Evolutionary conservation across 2,797 vertebrate species (phyloP), one percentile per base, ranked within the genome.

Genomic region (Bovichtus variegatus): DNA sequence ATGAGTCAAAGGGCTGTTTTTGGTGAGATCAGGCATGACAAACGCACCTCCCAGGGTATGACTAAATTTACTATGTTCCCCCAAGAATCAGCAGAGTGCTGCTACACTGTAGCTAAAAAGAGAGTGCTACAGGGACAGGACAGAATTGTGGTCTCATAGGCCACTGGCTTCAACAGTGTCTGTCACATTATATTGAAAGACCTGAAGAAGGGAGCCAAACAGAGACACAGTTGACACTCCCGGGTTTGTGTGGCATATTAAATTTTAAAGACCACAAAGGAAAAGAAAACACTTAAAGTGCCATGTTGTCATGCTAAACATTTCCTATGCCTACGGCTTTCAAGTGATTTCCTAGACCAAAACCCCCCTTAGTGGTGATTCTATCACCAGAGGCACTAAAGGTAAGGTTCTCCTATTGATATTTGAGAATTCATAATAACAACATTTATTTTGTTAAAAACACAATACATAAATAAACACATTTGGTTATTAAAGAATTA

Each of bases 131-230:
- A 62, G 46, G 47, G 47, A 71, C 34, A 57, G 55, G 68, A n/a
- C 41, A 46, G 29, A 71, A 49, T 44, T 9, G 4, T 18, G 44
- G 41, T 75, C 49, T 72, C 58, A 66, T 27, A 67, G 70, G 63
- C 70, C 7, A 10, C 18, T 36, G 53, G 63, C 66, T 62, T 77
- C 18, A 66, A 58, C 46, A 47, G n/a, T 53, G 76, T 71, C 71
- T 82, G 88, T 77, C 80, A 86, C 49, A 70, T 75, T 67, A 75
- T 50, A 63, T n/a, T 70, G 16, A 61, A 38, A 63, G 53, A 57
- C 51, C 61, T 49, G 19, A 65, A 58, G 54, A 71, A 59, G 50
- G 59, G 4, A 82, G 51, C 58, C 43, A 60, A 67, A 69, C 57
- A 53, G 36, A 77, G 72, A 43, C 49, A 67, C 29, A 36, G 47